A percentile compares a stretch with the other conserved stretches of the same genome.
Conservation (phyloP, 2,888 invertebrate species). For the Pantelozetes paolii region DNA sequence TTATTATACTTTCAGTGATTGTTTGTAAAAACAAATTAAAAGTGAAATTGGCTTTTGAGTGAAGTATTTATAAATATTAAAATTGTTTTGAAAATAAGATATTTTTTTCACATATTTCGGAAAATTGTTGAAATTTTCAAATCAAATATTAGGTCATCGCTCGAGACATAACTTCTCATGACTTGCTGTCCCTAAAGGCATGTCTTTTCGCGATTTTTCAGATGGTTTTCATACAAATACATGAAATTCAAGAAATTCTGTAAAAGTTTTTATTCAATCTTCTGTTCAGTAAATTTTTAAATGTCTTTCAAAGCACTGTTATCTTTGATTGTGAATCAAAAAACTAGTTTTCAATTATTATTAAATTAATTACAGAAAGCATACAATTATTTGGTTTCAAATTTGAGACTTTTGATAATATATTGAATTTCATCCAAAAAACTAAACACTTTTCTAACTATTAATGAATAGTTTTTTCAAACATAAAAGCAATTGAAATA, state of each 20-base stretch:
- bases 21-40: too few species aligned
- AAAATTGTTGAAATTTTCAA: too few species aligned
- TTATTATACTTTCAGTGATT: too few species aligned
- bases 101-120: too few species aligned
- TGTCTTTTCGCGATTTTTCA: background rate
- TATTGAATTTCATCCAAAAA: too few species aligned
- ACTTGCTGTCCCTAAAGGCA: conserved; percentile 10
- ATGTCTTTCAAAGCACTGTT: background rate
- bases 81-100: too few species aligned
- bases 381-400: background rate
- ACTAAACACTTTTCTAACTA: too few species aligned
- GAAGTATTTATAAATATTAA: too few species aligned
- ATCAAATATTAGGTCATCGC: conserved; percentile 22
- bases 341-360: background rate
- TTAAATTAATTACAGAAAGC: background rate
- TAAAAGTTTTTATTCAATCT: background rate
- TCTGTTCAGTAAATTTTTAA: background rate
- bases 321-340: background rate
- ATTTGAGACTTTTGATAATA: too few species aligned
- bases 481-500: background rate
- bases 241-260: background rate
- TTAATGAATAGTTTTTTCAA: background rate
- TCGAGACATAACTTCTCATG: conserved; percentile 14
- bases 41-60: too few species aligned
- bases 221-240: background rate